Evolutionary conservation across 2,113 vertebrate genomes (phyloP).

Genomic region (Osmerus mordax): DNA sequence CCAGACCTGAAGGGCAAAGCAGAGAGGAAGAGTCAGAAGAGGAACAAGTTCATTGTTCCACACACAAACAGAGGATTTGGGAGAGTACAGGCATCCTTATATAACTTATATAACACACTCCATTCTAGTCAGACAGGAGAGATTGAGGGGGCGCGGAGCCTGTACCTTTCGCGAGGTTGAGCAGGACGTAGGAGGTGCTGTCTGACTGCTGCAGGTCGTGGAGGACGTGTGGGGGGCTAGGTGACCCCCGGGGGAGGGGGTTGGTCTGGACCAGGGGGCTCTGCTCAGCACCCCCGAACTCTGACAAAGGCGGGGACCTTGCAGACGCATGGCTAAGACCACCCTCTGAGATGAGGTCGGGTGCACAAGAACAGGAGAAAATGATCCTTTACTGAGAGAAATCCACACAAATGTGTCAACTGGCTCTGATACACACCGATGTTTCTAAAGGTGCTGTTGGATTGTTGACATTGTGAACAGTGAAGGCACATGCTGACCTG

Average conservation of each 20-base stretch:
- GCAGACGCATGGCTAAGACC: slow-evolving; percentile 68
- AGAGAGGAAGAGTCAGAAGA: not conserved
- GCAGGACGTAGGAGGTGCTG: slow-evolving; percentile 91
- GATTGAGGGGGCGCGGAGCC: not conserved
- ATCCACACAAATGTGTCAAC: too few relatives aligned
- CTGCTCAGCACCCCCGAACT: slow-evolving; percentile 70
- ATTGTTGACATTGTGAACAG: too few relatives aligned
- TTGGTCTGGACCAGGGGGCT: slow-evolving; percentile 81
- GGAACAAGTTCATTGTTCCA: not conserved
- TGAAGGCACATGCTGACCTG: slow-evolving; percentile 74
- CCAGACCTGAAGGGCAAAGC: slow-evolving; percentile 71
- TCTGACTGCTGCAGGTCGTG: slow-evolving; percentile 94
- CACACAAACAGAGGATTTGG: slow-evolving; percentile 5
- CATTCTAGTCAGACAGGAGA: slow-evolving; percentile 1
- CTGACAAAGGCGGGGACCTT: slow-evolving; percentile 62
- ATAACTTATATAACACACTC: too few relatives aligned
- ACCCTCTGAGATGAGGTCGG: slow-evolving; percentile 70
- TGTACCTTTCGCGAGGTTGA: slow-evolving; percentile 92
- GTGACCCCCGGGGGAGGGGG: slow-evolving; percentile 72
- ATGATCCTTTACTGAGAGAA: too few relatives aligned
- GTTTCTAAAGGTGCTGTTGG: too few relatives aligned
- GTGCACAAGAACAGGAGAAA: too few relatives aligned
- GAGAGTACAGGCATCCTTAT: not conserved
- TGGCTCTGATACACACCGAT: too few relatives aligned
- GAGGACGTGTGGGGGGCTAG: slow-evolving; percentile 74